phyloP scores from a whole-genome alignment of 2,888 invertebrate genomes.

The Caenorhabditis drosophilae region DNA sequence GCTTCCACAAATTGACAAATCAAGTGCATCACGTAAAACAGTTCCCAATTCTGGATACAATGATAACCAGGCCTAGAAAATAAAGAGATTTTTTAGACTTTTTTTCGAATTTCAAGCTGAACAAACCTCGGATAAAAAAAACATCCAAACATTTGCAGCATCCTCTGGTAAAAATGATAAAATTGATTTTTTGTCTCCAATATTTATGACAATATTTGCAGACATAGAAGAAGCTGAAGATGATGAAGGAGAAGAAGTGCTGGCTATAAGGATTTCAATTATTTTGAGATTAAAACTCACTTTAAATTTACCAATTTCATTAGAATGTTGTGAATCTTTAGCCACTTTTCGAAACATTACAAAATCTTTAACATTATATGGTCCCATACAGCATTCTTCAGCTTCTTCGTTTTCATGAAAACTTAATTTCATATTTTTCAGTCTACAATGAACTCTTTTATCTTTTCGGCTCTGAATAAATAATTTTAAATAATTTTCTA shows the following conservation, averaged over 20 bases:
- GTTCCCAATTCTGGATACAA: slow-evolving; percentile 10
- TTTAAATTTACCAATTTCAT: not conserved
- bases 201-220: slow-evolving; percentile 7
- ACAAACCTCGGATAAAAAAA: slow-evolving; percentile 15
- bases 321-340: not conserved
- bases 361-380: slow-evolving; percentile 27
- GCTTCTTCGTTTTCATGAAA: slow-evolving; percentile 56
- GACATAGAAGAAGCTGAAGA: not conserved
- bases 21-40: slow-evolving; percentile 10
- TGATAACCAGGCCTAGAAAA: slow-evolving; percentile 17
- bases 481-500: too few relatives aligned
- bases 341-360: slow-evolving; percentile 14
- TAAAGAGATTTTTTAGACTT: not conserved
- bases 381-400: slow-evolving; percentile 7
- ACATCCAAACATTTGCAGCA: slow-evolving; percentile 21
- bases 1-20: slow-evolving; percentile 48
- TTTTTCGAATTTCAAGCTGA: not conserved
- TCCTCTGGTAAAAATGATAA: slow-evolving; percentile 24
- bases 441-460: slow-evolving; percentile 31
- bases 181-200: slow-evolving; percentile 10
- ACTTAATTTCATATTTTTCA: slow-evolving; percentile 54
- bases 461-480: slow-evolving; percentile 24
- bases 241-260: slow-evolving; percentile 1
- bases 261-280: not conserved
- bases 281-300: not conserved